Evolutionary conservation across 2,888 invertebrate species (phyloP).

Genomic region (Tiliacea aurago): DNA sequence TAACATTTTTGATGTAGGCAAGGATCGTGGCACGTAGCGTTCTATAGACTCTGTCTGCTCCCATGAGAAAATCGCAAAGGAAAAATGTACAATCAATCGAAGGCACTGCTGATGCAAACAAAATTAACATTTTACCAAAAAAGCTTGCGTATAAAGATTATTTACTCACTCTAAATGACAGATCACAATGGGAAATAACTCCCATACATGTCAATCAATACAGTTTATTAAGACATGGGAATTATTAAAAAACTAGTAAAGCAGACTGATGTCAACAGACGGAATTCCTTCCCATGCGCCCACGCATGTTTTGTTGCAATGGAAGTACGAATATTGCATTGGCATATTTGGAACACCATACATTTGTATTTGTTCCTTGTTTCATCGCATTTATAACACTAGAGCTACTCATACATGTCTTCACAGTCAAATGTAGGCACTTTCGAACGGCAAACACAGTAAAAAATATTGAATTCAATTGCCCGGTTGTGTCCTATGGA

Average conservation of each 20-base stretch:
- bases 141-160: conserved; percentile 13
- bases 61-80: background rate
- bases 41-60: background rate
- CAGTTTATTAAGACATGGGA: conserved; percentile 56
- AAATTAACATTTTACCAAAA: conserved; percentile 17
- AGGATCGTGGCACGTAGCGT: background rate
- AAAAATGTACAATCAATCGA: conserved; percentile 2
- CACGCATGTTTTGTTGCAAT: conserved; percentile 38
- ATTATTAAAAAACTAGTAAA: conserved; percentile 48
- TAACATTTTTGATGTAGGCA: too few species aligned
- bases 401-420: background rate
- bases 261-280: conserved; percentile 59
- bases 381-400: background rate
- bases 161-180: conserved; percentile 22
- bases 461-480: too few species aligned
- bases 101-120: conserved; percentile 1
- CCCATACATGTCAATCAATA: conserved; percentile 49
- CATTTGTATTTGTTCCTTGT: background rate
- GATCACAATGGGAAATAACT: conserved; percentile 44
- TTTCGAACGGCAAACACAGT: too few species aligned
- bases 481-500: too few species aligned
- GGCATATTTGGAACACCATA: background rate
- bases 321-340: conserved; percentile 34
- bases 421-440: background rate
- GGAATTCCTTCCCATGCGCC: conserved; percentile 68